phyloP scores from a whole-genome alignment of 2,113 vertebrate species.

The Malurus cyaneus region DNA sequence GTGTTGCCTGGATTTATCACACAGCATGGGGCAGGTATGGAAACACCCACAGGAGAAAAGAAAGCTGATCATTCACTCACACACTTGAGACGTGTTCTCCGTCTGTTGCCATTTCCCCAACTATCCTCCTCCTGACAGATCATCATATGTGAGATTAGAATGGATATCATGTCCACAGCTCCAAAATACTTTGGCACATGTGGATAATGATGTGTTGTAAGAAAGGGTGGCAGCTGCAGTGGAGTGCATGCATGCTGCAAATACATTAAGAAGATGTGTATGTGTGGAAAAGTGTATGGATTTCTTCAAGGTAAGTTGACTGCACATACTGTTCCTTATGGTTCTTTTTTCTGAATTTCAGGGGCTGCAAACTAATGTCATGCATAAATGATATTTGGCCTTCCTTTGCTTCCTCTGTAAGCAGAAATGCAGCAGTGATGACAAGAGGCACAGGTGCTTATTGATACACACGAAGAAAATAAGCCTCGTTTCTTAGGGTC shows the following conservation, averaged over 20 bases:
- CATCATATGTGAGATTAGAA: not conserved
- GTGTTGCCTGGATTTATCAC: not conserved
- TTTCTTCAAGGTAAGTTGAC: not conserved
- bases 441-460: not conserved
- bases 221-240: not conserved
- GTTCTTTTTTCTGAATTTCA: not conserved
- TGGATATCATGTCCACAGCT: not conserved
- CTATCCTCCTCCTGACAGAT: not conserved
- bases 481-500: not conserved
- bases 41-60: not conserved
- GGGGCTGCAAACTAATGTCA: not conserved
- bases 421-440: not conserved
- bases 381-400: not conserved
- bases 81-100: fast-evolving
- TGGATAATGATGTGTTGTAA: not conserved
- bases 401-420: not conserved
- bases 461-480: not conserved
- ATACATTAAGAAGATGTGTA: not conserved
- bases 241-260: not conserved
- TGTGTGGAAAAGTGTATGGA: not conserved
- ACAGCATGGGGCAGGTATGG: fast-evolving
- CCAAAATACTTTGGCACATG: not conserved
- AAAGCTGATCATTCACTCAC: not conserved
- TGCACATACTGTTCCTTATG: not conserved
- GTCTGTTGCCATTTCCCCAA: not conserved